phyloP scores from a whole-genome alignment of 2,113 vertebrate genomes.

The Callospermophilus lateralis region DNA sequence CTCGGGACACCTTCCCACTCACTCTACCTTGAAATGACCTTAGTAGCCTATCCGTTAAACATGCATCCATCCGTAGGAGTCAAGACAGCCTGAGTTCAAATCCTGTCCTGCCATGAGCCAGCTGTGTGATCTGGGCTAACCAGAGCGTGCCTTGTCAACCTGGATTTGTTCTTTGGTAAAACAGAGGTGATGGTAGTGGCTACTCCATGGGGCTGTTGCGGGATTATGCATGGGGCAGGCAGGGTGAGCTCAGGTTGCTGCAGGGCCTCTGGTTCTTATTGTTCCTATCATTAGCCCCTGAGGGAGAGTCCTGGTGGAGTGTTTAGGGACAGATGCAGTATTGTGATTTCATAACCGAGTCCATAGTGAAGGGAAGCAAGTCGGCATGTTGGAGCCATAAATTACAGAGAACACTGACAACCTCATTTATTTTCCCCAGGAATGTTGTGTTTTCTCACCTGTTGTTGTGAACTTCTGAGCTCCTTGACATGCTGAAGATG shows the following conservation, averaged over 20 bases:
- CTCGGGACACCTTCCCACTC: not conserved
- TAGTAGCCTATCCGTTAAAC: not conserved
- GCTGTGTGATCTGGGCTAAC: not conserved
- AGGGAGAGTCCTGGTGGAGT: not conserved
- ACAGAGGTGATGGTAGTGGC: not conserved
- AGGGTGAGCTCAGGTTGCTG: not conserved
- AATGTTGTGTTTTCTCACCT: slow-evolving; percentile 68
- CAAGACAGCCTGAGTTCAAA: not conserved
- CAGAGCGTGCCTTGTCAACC: not conserved
- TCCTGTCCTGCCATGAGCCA: not conserved
- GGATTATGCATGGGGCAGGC: not conserved
- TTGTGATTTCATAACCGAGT: slow-evolving; percentile 25
- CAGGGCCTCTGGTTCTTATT: not conserved
- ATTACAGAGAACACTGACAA: slow-evolving; percentile 46
- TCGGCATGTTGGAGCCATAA: not conserved
- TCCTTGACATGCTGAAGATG: slow-evolving; percentile 23
- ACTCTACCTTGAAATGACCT: slow-evolving; percentile 8
- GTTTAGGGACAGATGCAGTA: not conserved
- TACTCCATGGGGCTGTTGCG: not conserved
- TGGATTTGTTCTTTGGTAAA: not conserved
- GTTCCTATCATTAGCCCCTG: not conserved
- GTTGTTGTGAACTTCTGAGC: slow-evolving; percentile 67
- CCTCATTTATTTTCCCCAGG: slow-evolving; percentile 48
- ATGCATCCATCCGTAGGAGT: not conserved
- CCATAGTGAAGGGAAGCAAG: not conserved